These are phyloP conservation scores for Promerops cafer DNA, from an alignment of 2,113 vertebrate species.

Conservation along the genomic window DNA sequence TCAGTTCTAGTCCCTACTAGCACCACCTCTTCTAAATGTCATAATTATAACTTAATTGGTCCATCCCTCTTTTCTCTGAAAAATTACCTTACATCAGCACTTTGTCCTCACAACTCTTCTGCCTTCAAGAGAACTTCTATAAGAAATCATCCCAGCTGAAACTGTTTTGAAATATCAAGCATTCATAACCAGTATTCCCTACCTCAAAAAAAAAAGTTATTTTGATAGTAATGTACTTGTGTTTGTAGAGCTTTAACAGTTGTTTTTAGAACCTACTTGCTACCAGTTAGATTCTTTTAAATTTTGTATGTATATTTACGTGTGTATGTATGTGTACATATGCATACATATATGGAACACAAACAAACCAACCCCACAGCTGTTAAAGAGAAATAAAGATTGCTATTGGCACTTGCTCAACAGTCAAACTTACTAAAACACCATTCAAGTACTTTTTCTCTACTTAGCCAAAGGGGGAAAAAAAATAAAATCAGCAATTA, in stretches of 20 bases:
- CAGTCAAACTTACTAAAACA: constrained; percentile 52
- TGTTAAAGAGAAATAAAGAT: not conserved
- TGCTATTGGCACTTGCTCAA: constrained; percentile 21
- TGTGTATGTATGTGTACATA: accelerated
- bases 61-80: not conserved
- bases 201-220: too few species aligned
- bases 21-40: not conserved
- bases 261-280: not conserved
- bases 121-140: not conserved
- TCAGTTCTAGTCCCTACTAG: not conserved
- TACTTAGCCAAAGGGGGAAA: not conserved
- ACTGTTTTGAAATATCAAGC: not conserved
- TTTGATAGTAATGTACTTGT: not conserved
- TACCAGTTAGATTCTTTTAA: not conserved
- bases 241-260: not conserved
- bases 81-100: not conserved
- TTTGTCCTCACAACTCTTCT: not conserved
- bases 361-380: not conserved
- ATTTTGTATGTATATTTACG: accelerated
- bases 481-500: not conserved
- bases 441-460: constrained; percentile 47
- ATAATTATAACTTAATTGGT: not conserved
- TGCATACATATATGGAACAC: not conserved
- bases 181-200: not conserved
- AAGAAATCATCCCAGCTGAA: not conserved